A percentile compares a stretch with the other conserved stretches of the same genome.
Evolutionary conservation across 2,797 vertebrate genomes (phyloP).

Genomic region (Gobionotothen gibberifrons): DNA sequence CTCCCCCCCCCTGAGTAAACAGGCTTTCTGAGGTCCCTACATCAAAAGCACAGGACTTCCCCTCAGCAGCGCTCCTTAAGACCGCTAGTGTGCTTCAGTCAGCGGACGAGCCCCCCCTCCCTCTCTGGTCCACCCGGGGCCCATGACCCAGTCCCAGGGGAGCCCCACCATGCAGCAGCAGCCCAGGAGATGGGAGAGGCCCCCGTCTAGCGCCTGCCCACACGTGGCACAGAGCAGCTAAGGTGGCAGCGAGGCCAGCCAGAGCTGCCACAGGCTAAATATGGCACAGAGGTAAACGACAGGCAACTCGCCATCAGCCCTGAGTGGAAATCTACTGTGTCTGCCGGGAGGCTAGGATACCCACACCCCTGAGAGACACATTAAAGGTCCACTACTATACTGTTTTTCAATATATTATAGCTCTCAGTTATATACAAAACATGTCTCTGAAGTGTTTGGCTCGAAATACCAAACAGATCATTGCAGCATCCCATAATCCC

Average conservation of each 20-base stretch:
- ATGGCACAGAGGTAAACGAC: conserved; percentile 67
- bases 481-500: too few species aligned
- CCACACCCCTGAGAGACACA: not conserved
- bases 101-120: conserved; percentile 10
- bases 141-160: conserved; percentile 65
- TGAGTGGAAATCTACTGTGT: conserved; percentile 78
- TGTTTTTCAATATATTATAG: too few species aligned
- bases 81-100: conserved; percentile 67
- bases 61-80: conserved; percentile 76
- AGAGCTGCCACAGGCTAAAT: conserved; percentile 79
- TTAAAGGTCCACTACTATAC: too few species aligned
- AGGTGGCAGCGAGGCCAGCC: conserved; percentile 63
- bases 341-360: conserved; percentile 42
- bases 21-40: conserved; percentile 80
- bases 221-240: conserved; percentile 75
- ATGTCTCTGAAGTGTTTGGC: too few species aligned
- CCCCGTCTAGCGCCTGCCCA: conserved; percentile 54
- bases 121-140: conserved; percentile 36
- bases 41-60: conserved; percentile 86
- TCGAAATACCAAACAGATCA: too few species aligned
- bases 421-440: too few species aligned
- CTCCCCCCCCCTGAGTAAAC: conserved; percentile 77
- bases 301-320: conserved; percentile 53
- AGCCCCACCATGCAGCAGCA: conserved; percentile 60
- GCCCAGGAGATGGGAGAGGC: conserved; percentile 46